phyloP scores from a whole-genome alignment of 2,888 invertebrate species.

The Caenorhabditis plicata region DNA sequence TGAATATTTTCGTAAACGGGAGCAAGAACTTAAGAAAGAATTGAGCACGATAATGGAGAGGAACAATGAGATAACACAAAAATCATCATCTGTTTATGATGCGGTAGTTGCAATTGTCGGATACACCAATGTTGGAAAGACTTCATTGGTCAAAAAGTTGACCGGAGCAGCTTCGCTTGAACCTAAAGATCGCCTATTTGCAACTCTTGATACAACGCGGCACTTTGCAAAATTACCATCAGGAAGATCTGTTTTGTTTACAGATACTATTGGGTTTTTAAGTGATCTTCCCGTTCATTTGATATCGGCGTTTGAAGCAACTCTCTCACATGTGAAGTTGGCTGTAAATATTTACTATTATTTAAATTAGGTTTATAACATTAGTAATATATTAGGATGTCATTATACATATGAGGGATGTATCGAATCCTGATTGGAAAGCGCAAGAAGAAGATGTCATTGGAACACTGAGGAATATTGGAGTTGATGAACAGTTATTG shows the following conservation, averaged over 20 bases:
- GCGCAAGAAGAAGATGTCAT: slow-evolving; percentile 77
- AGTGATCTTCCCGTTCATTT: slow-evolving; percentile 79
- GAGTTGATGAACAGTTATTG: slow-evolving; percentile 41
- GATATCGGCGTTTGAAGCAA: slow-evolving; percentile 79
- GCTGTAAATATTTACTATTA: slow-evolving; percentile 70
- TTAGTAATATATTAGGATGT: slow-evolving; percentile 72
- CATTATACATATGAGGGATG: slow-evolving; percentile 79
- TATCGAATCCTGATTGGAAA: slow-evolving; percentile 76
- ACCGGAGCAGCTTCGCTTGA: slow-evolving; percentile 74
- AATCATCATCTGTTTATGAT: background rate
- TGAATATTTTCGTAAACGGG: slow-evolving; percentile 53
- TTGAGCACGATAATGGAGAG: no score
- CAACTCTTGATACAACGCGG: slow-evolving; percentile 81
- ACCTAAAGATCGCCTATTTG: slow-evolving; percentile 79
- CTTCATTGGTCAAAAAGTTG: slow-evolving; percentile 67
- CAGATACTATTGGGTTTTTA: slow-evolving; percentile 84
- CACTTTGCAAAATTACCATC: slow-evolving; percentile 73
- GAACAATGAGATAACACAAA: background rate
- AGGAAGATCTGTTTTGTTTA: slow-evolving; percentile 73
- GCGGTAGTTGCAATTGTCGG: slow-evolving; percentile 40
- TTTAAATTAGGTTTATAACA: background rate
- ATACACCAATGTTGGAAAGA: slow-evolving; percentile 63
- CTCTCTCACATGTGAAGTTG: slow-evolving; percentile 78
- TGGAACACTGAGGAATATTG: slow-evolving; percentile 70
- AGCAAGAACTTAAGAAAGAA: slow-evolving; percentile 55